Percentiles rank a stretch among this genome's conserved stretches.
These are phyloP conservation scores for Alaudala cheleensis DNA, from an alignment of 2,113 vertebrate genomes.

Conservation along the genomic window DNA sequence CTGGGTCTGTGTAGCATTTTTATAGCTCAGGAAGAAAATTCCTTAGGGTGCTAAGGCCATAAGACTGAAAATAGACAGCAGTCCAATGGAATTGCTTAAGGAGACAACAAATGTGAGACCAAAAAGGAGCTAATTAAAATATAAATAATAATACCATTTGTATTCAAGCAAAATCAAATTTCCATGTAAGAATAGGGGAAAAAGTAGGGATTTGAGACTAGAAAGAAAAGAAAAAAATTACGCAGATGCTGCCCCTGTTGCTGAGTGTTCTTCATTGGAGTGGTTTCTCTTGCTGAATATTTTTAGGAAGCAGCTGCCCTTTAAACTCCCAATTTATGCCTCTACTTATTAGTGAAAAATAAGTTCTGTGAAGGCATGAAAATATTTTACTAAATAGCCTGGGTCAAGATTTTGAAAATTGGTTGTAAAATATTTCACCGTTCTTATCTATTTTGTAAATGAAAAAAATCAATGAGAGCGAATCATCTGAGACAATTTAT, in stretches of 20 bases:
- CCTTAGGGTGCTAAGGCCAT: not conserved
- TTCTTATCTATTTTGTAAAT: not conserved
- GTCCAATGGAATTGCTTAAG: not conserved
- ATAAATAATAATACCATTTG: not conserved
- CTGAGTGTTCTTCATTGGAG: not conserved
- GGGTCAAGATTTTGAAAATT: not conserved
- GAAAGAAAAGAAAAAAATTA: not conserved
- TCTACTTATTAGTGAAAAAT: not conserved
- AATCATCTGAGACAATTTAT: not conserved
- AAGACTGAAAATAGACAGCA: not conserved
- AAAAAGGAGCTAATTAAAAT: not conserved
- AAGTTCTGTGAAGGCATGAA: not conserved
- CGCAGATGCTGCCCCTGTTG: not conserved
- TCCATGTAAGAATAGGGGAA: not conserved
- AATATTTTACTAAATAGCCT: not conserved
- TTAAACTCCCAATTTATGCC: not conserved
- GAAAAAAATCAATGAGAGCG: not conserved
- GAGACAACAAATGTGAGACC: not conserved
- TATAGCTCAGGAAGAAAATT: not conserved
- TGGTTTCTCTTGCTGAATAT: not conserved
- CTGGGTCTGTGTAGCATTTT: not conserved
- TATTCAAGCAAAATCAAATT: not conserved
- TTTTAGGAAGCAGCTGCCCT: not conserved
- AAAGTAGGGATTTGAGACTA: not conserved
- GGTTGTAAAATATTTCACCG: not conserved